A percentile compares a stretch with the other conserved stretches of the same genome.
Evolutionary conservation across 2,113 vertebrate species (phyloP).

Genomic region (Grammomys dolichurus): DNA sequence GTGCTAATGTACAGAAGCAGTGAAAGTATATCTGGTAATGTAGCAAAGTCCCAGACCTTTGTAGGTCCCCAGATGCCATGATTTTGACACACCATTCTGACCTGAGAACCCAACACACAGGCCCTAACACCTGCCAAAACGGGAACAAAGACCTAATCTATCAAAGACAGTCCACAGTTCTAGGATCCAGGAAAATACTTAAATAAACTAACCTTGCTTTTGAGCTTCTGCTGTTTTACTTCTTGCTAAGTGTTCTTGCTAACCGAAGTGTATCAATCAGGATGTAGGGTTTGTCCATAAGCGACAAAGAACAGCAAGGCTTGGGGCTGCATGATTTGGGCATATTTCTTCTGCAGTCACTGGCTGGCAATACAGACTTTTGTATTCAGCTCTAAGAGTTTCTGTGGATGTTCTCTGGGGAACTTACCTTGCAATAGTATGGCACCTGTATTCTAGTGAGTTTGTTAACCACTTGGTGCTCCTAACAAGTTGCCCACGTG

Average conservation of each 20-base stretch:
- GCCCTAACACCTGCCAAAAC: neutral
- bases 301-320: neutral
- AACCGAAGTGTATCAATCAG: neutral
- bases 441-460: too few species aligned
- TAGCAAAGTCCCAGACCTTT: neutral
- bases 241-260: neutral
- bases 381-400: neutral
- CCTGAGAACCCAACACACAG: neutral
- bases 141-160: neutral
- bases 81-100: neutral
- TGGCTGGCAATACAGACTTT: neutral
- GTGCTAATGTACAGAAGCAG: neutral
- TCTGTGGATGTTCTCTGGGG: neutral
- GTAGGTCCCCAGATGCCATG: neutral
- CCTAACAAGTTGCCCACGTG: rapidly evolving
- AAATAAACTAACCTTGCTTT: neutral
- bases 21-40: neutral
- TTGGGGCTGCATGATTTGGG: neutral
- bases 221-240: neutral
- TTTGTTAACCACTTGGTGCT: too few species aligned
- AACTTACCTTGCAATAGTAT: neutral
- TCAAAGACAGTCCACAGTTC: neutral
- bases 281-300: neutral
- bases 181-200: neutral
- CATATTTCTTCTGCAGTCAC: rapidly evolving